phyloP scores from a whole-genome alignment of 2,113 vertebrate species.

The Chamaetylas fuelleborni region DNA sequence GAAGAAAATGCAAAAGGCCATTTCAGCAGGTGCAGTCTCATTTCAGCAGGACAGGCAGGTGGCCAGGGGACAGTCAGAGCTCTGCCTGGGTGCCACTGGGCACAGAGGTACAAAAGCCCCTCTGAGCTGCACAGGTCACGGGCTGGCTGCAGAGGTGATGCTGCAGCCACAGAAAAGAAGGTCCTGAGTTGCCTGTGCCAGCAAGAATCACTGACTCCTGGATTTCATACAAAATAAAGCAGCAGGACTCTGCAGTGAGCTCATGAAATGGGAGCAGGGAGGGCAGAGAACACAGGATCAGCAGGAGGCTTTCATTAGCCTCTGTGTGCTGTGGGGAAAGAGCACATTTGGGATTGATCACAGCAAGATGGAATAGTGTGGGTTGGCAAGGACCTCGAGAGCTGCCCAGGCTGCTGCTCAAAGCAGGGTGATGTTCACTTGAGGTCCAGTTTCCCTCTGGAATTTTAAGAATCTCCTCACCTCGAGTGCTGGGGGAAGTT shows the following conservation, averaged over 20 bases:
- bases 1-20: background rate
- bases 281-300: background rate
- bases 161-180: background rate
- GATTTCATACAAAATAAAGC: background rate
- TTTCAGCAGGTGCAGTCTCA: background rate
- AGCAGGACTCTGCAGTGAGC: background rate
- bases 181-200: background rate
- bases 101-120: background rate
- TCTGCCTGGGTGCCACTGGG: background rate
- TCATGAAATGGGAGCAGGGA: background rate
- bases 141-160: background rate
- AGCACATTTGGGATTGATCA: background rate
- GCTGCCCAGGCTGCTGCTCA: background rate
- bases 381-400: background rate
- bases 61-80: background rate
- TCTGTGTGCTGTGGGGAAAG: background rate
- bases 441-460: background rate
- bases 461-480: background rate
- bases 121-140: fast-evolving
- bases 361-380: background rate
- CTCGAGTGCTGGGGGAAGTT: background rate
- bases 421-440: fast-evolving
- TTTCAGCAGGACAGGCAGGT: background rate
- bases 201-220: background rate
- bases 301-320: background rate